phyloP scores from a whole-genome alignment of 1,140 invertebrate genomes.

The Maconellicoccus hirsutus region DNA sequence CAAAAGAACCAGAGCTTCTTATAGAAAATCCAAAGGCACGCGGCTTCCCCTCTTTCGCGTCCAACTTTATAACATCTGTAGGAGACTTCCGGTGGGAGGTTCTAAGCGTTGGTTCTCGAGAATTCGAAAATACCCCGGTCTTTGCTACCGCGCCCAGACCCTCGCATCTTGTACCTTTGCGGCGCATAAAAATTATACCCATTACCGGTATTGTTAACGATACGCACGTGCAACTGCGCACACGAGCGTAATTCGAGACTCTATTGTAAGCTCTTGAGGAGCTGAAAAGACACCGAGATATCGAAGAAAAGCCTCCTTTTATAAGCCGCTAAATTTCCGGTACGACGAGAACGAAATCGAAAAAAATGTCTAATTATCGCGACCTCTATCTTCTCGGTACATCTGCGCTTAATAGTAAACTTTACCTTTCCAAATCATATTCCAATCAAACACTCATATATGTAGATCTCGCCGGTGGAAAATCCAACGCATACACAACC shows the following conservation, averaged over 20 bases:
- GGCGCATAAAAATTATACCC: conserved; percentile 15
- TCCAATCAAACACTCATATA: background rate
- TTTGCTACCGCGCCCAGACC: too few species aligned
- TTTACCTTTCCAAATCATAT: background rate
- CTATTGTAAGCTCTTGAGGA: background rate
- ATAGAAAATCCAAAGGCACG: background rate
- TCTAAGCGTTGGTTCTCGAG: background rate
- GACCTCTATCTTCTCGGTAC: background rate
- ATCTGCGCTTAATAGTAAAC: background rate
- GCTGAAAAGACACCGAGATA: too few species aligned
- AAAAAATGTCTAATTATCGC: background rate
- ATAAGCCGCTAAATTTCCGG: background rate
- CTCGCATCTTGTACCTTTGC: too few species aligned
- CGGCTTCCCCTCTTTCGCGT: background rate
- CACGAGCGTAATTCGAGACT: conserved; percentile 14
- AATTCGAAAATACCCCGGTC: background rate
- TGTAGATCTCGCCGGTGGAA: background rate
- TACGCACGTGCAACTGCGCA: conserved; percentile 17
- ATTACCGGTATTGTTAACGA: conserved; percentile 13
- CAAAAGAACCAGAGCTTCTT: background rate
- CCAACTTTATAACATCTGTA: conserved; percentile 19
- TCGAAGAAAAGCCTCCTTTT: too few species aligned
- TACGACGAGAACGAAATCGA: too few species aligned
- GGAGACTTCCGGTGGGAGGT: conserved; percentile 18
- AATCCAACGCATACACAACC: background rate